Evolutionary conservation across 2,888 invertebrate species (phyloP).

Genomic region (Morpho helenor): DNA sequence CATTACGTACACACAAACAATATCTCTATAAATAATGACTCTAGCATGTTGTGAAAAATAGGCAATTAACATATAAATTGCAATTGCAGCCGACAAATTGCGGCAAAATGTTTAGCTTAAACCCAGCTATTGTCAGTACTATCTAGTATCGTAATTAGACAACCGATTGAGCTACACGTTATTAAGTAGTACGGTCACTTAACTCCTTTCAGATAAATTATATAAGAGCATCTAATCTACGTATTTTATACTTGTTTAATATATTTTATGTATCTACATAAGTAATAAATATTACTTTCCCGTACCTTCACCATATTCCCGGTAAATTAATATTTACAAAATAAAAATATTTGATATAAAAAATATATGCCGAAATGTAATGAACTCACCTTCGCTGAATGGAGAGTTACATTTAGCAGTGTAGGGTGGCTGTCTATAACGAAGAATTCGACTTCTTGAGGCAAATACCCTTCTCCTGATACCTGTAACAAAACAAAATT

Average conservation of each 20-base stretch:
- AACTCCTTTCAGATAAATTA: no score
- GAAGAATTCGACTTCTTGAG: conserved; percentile 91
- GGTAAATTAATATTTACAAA: conserved; percentile 11
- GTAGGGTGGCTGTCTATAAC: conserved; percentile 93
- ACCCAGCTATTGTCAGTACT: no score
- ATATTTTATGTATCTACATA: no score
- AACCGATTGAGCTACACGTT: no score
- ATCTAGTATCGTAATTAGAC: no score
- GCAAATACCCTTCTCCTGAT: conserved; percentile 90
- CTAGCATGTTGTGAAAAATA: neutral
- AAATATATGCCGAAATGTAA: conserved; percentile 24
- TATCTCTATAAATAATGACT: conserved; percentile 26
- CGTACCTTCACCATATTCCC: conserved; percentile 11
- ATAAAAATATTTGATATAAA: conserved; percentile 17
- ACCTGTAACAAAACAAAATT: conserved; percentile 74
- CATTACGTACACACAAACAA: conserved; percentile 28
- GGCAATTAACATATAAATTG: no score
- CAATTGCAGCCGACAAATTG: no score
- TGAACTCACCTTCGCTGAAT: conserved; percentile 85
- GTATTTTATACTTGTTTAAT: no score
- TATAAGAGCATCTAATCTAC: no score
- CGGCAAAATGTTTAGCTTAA: no score
- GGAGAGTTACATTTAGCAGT: conserved; percentile 88
- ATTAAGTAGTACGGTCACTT: no score
- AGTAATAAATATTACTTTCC: no score